Evolutionary conservation across 2,888 invertebrate species (phyloP).

Genomic region (Pachydiplax longipennis): DNA sequence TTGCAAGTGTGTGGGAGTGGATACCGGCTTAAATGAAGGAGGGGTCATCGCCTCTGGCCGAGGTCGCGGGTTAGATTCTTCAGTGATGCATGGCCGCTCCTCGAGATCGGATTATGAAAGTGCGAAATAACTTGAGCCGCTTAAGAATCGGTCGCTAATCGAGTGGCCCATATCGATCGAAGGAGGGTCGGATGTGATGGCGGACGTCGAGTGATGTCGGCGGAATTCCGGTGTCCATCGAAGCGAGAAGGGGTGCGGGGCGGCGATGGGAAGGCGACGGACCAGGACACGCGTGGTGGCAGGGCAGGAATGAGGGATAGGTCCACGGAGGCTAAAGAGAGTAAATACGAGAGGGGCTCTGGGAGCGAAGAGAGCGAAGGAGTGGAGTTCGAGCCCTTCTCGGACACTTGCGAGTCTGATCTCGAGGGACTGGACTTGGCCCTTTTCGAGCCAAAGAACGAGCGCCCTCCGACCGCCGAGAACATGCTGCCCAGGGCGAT

Average conservation of each 20-base stretch:
- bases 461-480: not conserved
- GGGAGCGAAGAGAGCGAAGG: slow-evolving; percentile 49
- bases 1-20: too few species aligned
- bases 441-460: slow-evolving; percentile 66
- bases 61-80: too few species aligned
- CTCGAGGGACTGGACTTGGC: slow-evolving; percentile 74
- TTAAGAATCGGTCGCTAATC: too few species aligned
- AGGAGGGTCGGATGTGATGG: not conserved
- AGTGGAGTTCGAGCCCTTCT: slow-evolving; percentile 67
- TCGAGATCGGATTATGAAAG: too few species aligned
- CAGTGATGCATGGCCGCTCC: too few species aligned
- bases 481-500: slow-evolving; percentile 57
- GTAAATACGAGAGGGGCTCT: slow-evolving; percentile 37
- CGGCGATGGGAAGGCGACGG: slow-evolving; percentile 58
- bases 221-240: not conserved
- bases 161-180: not conserved
- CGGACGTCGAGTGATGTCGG: not conserved
- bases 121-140: too few species aligned
- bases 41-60: too few species aligned
- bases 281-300: slow-evolving; percentile 54
- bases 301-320: slow-evolving; percentile 50
- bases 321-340: slow-evolving; percentile 11
- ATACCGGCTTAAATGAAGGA: too few species aligned
- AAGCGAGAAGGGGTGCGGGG: slow-evolving; percentile 49
- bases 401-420: slow-evolving; percentile 62